Conservation (phyloP, 2,888 invertebrate species). For the Gymnoscelis rufifasciata region DNA sequence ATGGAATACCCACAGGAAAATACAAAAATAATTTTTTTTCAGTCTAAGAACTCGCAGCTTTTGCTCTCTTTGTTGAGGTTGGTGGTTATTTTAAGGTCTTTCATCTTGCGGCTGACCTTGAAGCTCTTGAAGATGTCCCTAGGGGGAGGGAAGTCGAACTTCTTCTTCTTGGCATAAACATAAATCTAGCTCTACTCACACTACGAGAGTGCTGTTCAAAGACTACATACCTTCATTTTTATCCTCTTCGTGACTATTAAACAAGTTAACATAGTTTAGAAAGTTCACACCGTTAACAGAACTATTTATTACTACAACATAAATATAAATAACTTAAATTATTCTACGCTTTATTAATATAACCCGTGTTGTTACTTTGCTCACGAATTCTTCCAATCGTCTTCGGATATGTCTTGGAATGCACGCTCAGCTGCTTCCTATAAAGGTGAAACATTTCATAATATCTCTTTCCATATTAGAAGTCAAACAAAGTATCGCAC, state of each 20-base stretch:
- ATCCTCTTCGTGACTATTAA: slow-evolving; percentile 68
- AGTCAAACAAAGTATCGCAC: no score
- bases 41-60: slow-evolving; percentile 72
- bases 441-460: no score
- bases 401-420: no score
- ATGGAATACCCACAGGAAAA: no score
- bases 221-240: slow-evolving; percentile 65
- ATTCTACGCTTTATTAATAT: no score
- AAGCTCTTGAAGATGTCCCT: slow-evolving; percentile 71
- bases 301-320: slow-evolving; percentile 60
- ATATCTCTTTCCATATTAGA: no score
- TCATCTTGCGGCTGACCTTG: slow-evolving; percentile 65
- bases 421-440: no score
- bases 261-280: slow-evolving; percentile 59
- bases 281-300: slow-evolving; percentile 73
- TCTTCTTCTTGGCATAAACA: slow-evolving; percentile 70
- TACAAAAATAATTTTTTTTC: no score
- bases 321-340: no score
- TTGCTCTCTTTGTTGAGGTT: slow-evolving; percentile 53
- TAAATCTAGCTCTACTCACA: slow-evolving; percentile 69
- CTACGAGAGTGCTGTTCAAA: slow-evolving; percentile 59
- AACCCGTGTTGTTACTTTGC: no score
- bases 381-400: no score
- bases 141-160: slow-evolving; percentile 71
- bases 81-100: slow-evolving; percentile 52